Conservation (phyloP, 1,140 invertebrate genomes). For the Elymnias hypermnestra region DNA sequence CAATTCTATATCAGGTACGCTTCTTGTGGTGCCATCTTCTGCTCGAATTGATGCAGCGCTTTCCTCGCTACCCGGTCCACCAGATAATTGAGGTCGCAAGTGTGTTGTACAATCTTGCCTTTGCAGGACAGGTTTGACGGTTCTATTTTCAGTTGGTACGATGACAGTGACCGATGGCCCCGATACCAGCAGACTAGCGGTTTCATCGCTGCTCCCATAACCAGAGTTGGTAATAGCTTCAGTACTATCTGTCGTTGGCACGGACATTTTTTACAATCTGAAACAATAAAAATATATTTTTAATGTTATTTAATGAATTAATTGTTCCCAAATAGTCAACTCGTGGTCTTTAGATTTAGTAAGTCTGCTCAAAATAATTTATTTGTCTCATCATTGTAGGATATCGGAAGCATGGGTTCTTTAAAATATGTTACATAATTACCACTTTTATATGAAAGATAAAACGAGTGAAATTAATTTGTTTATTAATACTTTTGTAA, state of each 20-base stretch:
- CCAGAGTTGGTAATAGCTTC: conserved; percentile 78
- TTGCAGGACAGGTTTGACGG: conserved; percentile 85
- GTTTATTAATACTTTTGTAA: too few species aligned
- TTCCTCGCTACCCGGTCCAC: conserved; percentile 86
- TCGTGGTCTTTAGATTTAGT: too few species aligned
- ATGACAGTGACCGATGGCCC: conserved; percentile 70
- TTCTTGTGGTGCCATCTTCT: conserved; percentile 84
- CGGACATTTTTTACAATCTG: conserved; percentile 61
- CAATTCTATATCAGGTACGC: conserved; percentile 92
- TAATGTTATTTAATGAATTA: too few species aligned
- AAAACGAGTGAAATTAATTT: too few species aligned
- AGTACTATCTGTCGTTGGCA: conserved; percentile 68
- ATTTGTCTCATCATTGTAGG: too few species aligned
- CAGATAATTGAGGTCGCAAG: conserved; percentile 83
- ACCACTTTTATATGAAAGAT: too few species aligned
- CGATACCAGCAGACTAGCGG: conserved; percentile 82
- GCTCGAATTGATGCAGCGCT: conserved; percentile 78
- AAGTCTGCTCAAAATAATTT: too few species aligned
- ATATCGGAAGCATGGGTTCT: too few species aligned
- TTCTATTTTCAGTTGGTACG: conserved; percentile 61
- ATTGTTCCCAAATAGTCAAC: too few species aligned
- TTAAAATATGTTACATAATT: too few species aligned
- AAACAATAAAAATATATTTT: conserved; percentile 49
- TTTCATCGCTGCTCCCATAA: conserved; percentile 86
- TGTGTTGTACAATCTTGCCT: conserved; percentile 89